These are phyloP conservation scores for Aldrovandia affinis DNA, from an alignment of 2,797 vertebrate genomes.

Conservation along the genomic window DNA sequence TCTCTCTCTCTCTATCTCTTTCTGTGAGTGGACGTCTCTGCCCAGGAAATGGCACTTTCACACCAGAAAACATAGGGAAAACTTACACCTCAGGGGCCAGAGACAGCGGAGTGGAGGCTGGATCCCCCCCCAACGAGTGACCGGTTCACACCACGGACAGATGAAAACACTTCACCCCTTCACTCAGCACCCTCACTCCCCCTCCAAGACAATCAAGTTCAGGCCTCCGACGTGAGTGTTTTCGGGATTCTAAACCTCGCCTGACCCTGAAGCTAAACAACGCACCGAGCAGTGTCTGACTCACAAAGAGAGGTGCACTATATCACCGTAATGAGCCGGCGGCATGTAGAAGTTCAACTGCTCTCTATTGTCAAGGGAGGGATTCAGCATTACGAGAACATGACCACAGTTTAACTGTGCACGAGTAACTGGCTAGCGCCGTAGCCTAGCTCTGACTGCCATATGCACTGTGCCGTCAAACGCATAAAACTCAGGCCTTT, in stretches of 20 bases:
- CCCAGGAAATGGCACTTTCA: constrained; percentile 56
- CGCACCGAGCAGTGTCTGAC: background rate
- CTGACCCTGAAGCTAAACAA: background rate
- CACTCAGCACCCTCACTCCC: background rate
- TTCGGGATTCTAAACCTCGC: background rate
- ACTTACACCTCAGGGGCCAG: background rate
- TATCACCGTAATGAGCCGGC: background rate
- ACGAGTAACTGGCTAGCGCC: background rate
- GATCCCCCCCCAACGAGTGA: background rate
- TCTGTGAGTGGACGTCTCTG: constrained; percentile 45
- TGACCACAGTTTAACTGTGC: background rate
- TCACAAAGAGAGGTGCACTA: background rate
- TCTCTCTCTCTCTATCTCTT: constrained; percentile 46
- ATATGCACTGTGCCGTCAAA: background rate
- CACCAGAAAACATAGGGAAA: constrained; percentile 39
- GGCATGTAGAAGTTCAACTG: background rate
- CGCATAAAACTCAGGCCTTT: background rate
- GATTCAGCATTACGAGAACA: constrained; percentile 9
- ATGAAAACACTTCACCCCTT: background rate
- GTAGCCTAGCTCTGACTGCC: background rate
- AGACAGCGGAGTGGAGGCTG: background rate
- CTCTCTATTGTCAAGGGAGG: background rate
- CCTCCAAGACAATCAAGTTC: background rate
- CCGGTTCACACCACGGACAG: constrained; percentile 5
- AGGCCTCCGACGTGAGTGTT: background rate